Base-by-base conservation (phyloP, 2,888 invertebrate species). In the Agrotis puta region DNA sequence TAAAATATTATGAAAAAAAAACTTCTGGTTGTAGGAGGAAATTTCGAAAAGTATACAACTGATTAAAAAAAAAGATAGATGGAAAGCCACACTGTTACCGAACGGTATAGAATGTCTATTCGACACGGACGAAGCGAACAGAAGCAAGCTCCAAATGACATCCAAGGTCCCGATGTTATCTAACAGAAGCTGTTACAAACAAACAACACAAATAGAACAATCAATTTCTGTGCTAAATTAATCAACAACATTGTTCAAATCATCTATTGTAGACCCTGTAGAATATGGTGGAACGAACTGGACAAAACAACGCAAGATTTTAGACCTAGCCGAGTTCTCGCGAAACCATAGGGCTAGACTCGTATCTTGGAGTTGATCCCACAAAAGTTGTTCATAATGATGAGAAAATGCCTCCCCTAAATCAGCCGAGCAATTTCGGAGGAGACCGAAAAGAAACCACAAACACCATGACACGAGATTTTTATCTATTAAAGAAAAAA, bases 221-320 rank as follows among this genome's bases (percentile, higher is more conserved):
- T 47, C 18, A 47, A 65, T 72, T 39, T 39, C 33, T 58, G 53
- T 13, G 13, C 2, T n/a, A 53, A 53, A 51, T 62, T 20, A 57
- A 53, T 69, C 20, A 58, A 74, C n/a, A 24, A 53, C 27, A 51
- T 22, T n/a, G 33, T 18, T 53, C 45, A 50, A 24, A 48, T 48
- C 53, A 54, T 58, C 22, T 14, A 47, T 50, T 77, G 20, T 50
- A 54, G 74, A 68, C 7, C 33, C 5, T 27, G 27, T 27, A 27
- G 27, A 27, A 27, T 27, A 27, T 27, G 27, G 27, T 5, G 27
- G 27, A 5, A 27, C 27, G 27, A 27, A 27, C 27, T 27, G 27
- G 27, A 27, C 27, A 27, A 27, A 27, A 27, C 27, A 27, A 27
- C 5, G 27, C 27, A 5, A 27, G 27, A 27, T 27, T 27, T 2